Base-by-base conservation (phyloP, 2,113 vertebrate genomes). In the Junco hyemalis region DNA sequence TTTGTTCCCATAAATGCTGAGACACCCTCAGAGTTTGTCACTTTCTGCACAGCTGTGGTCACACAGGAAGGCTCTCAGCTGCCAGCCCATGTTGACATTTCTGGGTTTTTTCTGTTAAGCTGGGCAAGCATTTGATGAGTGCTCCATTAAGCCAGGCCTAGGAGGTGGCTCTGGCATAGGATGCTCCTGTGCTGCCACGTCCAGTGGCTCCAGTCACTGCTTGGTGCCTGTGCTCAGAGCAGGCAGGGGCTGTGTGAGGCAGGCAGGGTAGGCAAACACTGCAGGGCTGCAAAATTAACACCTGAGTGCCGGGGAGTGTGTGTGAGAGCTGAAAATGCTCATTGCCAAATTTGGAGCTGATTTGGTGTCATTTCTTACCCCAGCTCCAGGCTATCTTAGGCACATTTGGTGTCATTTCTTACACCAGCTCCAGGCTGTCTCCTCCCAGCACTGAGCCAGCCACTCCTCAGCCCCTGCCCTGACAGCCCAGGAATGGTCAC, bases 1-100 rank as follows among this genome's bases (percentile, higher is more conserved):
- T 90, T 95, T 36, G 16, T 82, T 92, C 74, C 74, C 54, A 65
- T 87, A 95, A 95, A 92, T 31, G 33, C 80, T 81, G 68, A 33
- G 66, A 65, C 23, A 22, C 6, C n/a, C 18, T 17, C 57, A 4
- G 83, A 90, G 48, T 91, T 86, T 91, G 95, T 91, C 87, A 29
- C 79, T 86, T 93, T 31, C 53, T 35, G 16, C 74, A 21, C 45
- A 35, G 3, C n/a, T 90, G 63, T 35, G 57, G 29, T 47, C 53
- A 26, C 68, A 23, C 57, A 25, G 14, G 6, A 50, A 91, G 26
- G 25, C 23, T 86, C 91, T 86, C 47, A 54, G 63, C 38, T 88
- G 72, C 65, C 88, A 71, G 68, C 50, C 25, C 17, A 20, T 54
- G 35, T 61, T 89, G 71, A 65, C 60, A 15, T 83, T 79, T 86